Evolutionary conservation across 2,113 vertebrate genomes (phyloP), one percentile per base, ranked within the genome.

Genomic region (Pangasianodon gigas): DNA sequence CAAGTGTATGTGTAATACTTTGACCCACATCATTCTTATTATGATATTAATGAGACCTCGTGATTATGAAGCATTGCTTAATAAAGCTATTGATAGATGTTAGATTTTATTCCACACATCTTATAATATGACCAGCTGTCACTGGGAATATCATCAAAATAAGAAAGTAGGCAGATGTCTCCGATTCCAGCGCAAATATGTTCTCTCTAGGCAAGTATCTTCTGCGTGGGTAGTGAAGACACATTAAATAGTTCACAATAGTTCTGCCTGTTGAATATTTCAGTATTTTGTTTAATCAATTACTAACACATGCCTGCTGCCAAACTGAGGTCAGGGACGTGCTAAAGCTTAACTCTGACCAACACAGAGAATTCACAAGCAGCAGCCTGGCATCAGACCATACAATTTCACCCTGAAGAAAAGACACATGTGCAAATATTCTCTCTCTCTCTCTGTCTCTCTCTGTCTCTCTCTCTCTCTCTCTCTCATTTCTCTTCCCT

Each of bases 401-500:
- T 83, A 83, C 80, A n/a, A 54, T 54, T 81, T 81, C 51, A 54
- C 48, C 29, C 29, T 18, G 79, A 54, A 54, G 51, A 54, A 81
- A 81, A 81, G 3, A 67, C 13, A 71, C 46, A 80, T 16, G 48
- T 81, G 26, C 29, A 81, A 32, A 54, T 54, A 54, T 4, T 58
- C 54, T 13, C 19, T 83, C 19, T 58, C 90, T 93, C 93, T 92
- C 71, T 86, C 48, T 60, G 24, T 91, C 79, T 52, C 62, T 58
- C 90, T 93, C 93, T 92, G n/a, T n/a, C 48, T 60, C n/a, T 91
- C 79, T 52, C 62, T 58, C 90, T 93, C 93, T 92, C 71, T 86
- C 48, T 60, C n/a, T 91, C 79, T 52, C 62, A 86, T 87, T 84
- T 86, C 89, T 54, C 74, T 46, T 91, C 90, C 93, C 93, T 92